These are phyloP conservation scores for Crocodylus rhombifer DNA, from an alignment of 2,797 vertebrate genomes.

Conservation along the genomic window DNA sequence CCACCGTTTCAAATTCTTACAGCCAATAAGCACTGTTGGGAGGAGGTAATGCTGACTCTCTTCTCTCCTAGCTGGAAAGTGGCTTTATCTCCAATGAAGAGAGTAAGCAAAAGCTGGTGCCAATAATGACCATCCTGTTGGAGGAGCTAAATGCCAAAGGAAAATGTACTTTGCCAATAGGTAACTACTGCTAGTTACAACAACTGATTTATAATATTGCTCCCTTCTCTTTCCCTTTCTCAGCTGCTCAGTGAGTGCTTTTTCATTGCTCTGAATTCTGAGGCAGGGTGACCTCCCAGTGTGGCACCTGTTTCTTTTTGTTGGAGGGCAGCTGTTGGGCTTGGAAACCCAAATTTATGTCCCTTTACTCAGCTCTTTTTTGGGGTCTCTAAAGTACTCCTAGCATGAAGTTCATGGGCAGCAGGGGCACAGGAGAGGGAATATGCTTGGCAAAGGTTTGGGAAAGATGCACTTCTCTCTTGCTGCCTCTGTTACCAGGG, in stretches of 20 bases:
- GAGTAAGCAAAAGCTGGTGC: slow-evolving; percentile 96
- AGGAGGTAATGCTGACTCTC: background rate
- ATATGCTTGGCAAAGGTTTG: background rate
- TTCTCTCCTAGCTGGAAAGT: slow-evolving; percentile 90
- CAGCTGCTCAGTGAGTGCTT: background rate
- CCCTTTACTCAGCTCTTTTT: background rate
- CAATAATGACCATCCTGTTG: slow-evolving; percentile 96
- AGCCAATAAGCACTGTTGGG: fast-evolving
- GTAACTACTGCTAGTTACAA: slow-evolving; percentile 60
- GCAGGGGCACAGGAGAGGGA: background rate
- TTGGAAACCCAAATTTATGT: background rate
- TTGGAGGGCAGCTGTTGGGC: background rate
- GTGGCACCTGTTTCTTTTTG: background rate
- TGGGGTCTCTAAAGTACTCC: background rate
- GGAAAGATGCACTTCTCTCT: background rate
- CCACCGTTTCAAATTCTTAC: background rate
- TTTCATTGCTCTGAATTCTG: background rate
- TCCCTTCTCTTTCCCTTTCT: background rate
- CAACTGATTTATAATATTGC: background rate
- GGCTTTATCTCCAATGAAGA: slow-evolving; percentile 97
- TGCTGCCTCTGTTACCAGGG: background rate
- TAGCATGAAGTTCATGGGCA: background rate
- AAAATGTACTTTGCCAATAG: slow-evolving; percentile 95
- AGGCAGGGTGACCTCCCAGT: background rate
- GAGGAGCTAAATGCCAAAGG: slow-evolving; percentile 96